These are phyloP conservation scores for Encarsia formosa DNA, from an alignment of 2,888 invertebrate genomes.

Conservation along the genomic window DNA sequence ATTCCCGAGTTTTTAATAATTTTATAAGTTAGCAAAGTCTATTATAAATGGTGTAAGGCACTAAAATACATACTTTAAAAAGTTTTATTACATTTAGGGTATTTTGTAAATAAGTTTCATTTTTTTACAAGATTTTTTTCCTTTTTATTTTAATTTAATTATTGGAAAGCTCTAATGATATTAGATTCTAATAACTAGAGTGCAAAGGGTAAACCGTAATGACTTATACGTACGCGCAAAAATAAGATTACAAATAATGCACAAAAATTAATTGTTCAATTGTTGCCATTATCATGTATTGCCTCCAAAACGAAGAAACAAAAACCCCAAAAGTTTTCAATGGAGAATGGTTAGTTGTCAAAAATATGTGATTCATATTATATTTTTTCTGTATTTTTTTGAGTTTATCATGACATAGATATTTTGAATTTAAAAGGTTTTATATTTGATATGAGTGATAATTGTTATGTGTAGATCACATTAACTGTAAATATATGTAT, in stretches of 20 bases:
- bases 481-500: conserved; percentile 32
- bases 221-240: conserved; percentile 10
- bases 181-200: too few species aligned
- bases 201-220: conserved; percentile 9
- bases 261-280: conserved; percentile 9
- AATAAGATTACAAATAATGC: conserved; percentile 3
- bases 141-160: too few species aligned
- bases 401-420: too few species aligned
- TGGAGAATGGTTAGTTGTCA: too few species aligned
- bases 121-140: too few species aligned
- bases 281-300: conserved; percentile 6
- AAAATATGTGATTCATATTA: too few species aligned
- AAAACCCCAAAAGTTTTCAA: too few species aligned
- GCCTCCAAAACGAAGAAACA: neutral
- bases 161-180: too few species aligned
- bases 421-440: too few species aligned
- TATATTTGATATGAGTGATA: conserved; percentile 14
- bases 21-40: conserved; percentile 3
- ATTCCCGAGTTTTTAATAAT: neutral
- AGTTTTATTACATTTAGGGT: conserved; percentile 3
- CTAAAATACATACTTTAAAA: conserved; percentile 3
- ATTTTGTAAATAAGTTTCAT: conserved; percentile 14
- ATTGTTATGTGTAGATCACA: conserved; percentile 45
- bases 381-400: too few species aligned
- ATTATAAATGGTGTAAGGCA: conserved; percentile 8